Base-by-base conservation (phyloP, 2,797 vertebrate species). In the Crax fasciolata region DNA sequence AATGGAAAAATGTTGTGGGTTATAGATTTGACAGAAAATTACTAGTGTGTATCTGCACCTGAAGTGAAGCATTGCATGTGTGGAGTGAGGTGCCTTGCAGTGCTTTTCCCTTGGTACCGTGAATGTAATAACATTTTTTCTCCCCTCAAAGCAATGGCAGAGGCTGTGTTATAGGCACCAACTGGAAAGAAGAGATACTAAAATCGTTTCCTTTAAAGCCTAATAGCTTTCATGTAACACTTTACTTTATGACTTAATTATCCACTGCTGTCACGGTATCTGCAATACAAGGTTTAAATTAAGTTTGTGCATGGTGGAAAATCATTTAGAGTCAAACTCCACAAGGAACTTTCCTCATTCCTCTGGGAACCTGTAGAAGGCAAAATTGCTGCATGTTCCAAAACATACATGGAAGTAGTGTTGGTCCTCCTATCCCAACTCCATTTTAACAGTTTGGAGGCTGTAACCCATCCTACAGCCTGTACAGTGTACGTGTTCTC, bases 181-280 rank as follows among this genome's bases (percentile, higher is more conserved):
- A 41, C 27, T 30, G 68, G 21, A 68, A 91, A 84, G 84, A 89
- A 84, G 80, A 72, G 11, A 70, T n/a, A 89, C 14, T n/a, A 75
- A 83, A 75, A 91, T 86, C 0, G 67, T 91, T 78, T 91, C 21
- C 79, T 89, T 89, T 70, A 57, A 9, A 85, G 11, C 49, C 12
- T 83, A 87, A 49, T 72, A 81, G 28, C 55, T 87, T 87, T 84
- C 62, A 20, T 66, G 39, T 78, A 85, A 48, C 48, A n/a, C 39
- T 84, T 93, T 67, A 54, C 49, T 89, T 93, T 93, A 73, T 81
- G 70, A 49, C 48, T 86, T 92, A 85, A 81, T 93, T 94, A 83
- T 81, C 68, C 21, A 19, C n/a, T 93, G n/a, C 58, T 93, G 84
- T 91, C 76, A 80, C 80, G 11, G 11, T 94, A 55, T 61, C 75